Evolutionary conservation across 2,888 invertebrate genomes (phyloP).

Genomic region (Patella ulyssiponensis): DNA sequence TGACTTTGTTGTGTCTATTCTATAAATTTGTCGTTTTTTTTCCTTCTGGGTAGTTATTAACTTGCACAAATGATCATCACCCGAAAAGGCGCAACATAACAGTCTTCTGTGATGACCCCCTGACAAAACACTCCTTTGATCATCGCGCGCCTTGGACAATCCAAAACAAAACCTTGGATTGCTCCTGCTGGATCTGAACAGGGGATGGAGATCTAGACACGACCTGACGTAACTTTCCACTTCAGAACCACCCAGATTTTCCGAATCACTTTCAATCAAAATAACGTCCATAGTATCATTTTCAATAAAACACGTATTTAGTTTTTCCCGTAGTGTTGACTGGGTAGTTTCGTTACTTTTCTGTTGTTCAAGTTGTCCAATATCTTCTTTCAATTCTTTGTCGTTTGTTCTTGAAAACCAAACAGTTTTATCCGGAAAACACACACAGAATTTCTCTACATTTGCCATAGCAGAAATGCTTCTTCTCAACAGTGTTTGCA

Average conservation of each 20-base stretch:
- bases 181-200: background rate
- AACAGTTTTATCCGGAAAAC: conserved; percentile 28
- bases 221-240: conserved; percentile 7
- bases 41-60: too few relatives aligned
- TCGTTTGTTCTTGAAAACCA: conserved; percentile 8
- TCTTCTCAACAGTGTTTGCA: too few relatives aligned
- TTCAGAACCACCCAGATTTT: background rate
- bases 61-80: too few relatives aligned
- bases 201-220: background rate
- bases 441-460: background rate
- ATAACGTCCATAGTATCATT: background rate
- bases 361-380: background rate
- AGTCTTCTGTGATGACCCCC: background rate
- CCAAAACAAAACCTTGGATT: background rate
- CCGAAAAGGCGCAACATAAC: background rate
- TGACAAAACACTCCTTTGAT: background rate
- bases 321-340: conserved; percentile 10
- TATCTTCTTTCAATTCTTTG: background rate
- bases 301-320: background rate
- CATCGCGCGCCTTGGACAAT: background rate
- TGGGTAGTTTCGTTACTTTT: background rate
- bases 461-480: too few relatives aligned
- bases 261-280: background rate
- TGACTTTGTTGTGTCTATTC: too few relatives aligned
- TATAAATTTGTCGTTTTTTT: too few relatives aligned